These are phyloP conservation scores for Alexandromys fortis DNA, from an alignment of 2,113 vertebrate species.

Conservation along the genomic window DNA sequence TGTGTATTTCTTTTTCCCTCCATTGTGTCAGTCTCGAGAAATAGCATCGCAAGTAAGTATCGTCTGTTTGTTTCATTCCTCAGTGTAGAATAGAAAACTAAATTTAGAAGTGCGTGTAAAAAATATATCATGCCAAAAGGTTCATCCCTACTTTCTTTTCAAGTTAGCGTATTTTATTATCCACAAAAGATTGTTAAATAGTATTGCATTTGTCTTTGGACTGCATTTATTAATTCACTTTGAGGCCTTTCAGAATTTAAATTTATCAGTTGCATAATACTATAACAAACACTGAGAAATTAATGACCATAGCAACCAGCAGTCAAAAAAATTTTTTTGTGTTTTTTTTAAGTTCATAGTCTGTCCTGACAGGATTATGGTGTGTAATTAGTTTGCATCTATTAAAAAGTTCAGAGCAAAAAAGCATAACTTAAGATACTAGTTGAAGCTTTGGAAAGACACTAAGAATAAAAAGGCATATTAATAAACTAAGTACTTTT, in stretches of 20 bases:
- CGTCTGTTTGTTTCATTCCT: slow-evolving; percentile 68
- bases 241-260: not conserved
- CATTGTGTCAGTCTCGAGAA: slow-evolving; percentile 86
- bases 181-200: not conserved
- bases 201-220: not conserved
- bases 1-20: slow-evolving; percentile 77
- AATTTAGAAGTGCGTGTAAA: not conserved
- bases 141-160: not conserved
- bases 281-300: not conserved
- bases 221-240: not conserved
- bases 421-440: not conserved
- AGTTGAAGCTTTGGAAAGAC: not conserved
- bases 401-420: not conserved
- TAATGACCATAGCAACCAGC: not conserved
- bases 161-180: not conserved
- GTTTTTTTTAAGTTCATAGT: not conserved
- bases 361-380: not conserved
- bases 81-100: not conserved
- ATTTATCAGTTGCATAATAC: not conserved
- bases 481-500: not conserved
- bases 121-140: not conserved
- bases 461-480: not conserved
- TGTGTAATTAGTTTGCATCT: not conserved
- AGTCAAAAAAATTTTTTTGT: not conserved
- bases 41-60: slow-evolving; percentile 88